These are phyloP conservation scores for Numenius phaeopus DNA, from an alignment of 2,797 vertebrate species.

Conservation along the genomic window DNA sequence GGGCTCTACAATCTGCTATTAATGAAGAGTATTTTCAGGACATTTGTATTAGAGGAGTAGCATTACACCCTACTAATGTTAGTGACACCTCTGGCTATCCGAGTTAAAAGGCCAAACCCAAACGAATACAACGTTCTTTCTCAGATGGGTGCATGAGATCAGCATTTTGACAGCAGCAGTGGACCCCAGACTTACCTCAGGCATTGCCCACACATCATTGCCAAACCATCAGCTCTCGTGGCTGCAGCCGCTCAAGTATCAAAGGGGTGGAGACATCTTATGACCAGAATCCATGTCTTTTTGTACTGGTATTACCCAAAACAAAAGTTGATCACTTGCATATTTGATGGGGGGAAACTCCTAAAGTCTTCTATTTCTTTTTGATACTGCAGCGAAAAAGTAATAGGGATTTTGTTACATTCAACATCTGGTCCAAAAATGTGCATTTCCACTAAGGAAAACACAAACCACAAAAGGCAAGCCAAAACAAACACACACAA, in stretches of 20 bases:
- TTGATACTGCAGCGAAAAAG: slow-evolving; percentile 29
- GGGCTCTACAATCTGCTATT: not conserved
- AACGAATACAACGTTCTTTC: not conserved
- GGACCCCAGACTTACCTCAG: not conserved
- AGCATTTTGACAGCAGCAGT: not conserved
- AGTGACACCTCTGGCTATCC: not conserved
- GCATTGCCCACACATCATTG: not conserved
- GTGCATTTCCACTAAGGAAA: slow-evolving; percentile 52
- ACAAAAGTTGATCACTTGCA: not conserved
- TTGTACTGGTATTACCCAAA: not conserved
- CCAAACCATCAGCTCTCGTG: not conserved
- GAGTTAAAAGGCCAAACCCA: not conserved
- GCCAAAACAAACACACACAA: slow-evolving; percentile 50
- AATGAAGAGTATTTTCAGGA: not conserved
- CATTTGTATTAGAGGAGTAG: not conserved
- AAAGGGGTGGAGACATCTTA: not conserved
- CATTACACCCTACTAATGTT: not conserved
- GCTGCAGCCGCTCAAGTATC: not conserved
- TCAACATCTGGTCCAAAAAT: slow-evolving; percentile 59
- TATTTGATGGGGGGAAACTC: slow-evolving; percentile 2
- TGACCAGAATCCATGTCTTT: not conserved
- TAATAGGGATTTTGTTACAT: slow-evolving; percentile 56
- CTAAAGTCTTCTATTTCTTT: slow-evolving; percentile 21
- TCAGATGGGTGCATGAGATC: not conserved
- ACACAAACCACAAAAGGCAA: slow-evolving; percentile 18